A percentile compares a stretch with the other conserved stretches of the same genome.
Conservation (phyloP, 2,113 vertebrate species). For the Cygnus atratus region DNA sequence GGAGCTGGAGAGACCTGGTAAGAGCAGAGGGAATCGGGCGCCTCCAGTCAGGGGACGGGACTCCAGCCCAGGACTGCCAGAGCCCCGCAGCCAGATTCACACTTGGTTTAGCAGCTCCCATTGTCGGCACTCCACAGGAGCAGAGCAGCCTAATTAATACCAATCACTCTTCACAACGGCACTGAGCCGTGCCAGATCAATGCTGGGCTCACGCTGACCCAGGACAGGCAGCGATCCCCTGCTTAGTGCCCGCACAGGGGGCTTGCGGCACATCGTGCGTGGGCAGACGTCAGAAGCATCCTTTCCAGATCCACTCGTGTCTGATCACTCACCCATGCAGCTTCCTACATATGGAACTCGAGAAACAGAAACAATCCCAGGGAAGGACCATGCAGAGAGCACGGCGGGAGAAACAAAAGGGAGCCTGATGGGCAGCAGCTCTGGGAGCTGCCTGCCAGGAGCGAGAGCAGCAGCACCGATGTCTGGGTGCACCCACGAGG, state of each 20-base stretch:
- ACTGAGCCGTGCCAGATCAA: background rate
- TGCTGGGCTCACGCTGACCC: background rate
- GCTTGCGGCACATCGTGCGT: fast-evolving
- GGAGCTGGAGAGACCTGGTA: background rate
- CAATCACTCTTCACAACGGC: background rate
- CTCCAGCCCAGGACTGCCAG: background rate
- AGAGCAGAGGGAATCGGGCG: background rate
- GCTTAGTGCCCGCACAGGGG: background rate
- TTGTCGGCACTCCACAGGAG: background rate
- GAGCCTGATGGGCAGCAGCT: background rate
- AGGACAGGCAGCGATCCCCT: background rate
- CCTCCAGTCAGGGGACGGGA: background rate
- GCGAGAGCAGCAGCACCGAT: background rate
- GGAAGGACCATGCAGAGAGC: background rate
- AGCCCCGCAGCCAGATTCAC: background rate
- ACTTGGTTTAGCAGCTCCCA: background rate
- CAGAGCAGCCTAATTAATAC: background rate
- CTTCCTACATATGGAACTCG: background rate
- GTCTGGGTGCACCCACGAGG: background rate
- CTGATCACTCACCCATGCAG: background rate
- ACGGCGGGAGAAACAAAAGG: background rate
- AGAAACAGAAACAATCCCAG: background rate
- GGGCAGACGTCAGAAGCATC: conserved; percentile 20
- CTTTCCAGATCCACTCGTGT: background rate
- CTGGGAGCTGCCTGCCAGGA: background rate